Conservation (phyloP, 2,797 vertebrate species). For the Alcedo quadribrachys region DNA sequence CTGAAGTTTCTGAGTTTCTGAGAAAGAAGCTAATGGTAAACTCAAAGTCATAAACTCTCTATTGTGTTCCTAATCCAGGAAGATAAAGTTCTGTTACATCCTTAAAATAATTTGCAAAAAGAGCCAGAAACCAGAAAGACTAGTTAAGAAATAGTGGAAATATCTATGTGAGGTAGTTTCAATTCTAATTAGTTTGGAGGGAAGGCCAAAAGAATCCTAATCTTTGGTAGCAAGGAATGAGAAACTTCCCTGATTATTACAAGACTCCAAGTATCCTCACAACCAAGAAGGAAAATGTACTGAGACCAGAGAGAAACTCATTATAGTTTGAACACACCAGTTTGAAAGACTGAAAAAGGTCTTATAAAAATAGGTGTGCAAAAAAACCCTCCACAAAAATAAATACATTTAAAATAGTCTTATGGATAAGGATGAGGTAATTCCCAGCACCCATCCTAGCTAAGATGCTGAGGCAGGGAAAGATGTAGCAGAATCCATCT, state of each 20-base stretch:
- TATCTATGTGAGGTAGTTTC: background rate
- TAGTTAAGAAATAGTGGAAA: background rate
- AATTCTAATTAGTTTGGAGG: background rate
- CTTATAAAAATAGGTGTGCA: background rate
- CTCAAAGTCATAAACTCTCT: background rate
- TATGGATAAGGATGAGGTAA: background rate
- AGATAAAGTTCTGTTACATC: background rate
- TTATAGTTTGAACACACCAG: background rate
- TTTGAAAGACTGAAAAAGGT: background rate
- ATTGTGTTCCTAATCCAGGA: background rate
- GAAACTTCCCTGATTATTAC: background rate
- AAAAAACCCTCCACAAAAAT: background rate
- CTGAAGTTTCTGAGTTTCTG: background rate
- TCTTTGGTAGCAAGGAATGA: background rate
- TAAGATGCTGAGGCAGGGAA: background rate
- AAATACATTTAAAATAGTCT: background rate
- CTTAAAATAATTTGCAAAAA: slow-evolving; percentile 7
- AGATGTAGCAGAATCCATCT: background rate
- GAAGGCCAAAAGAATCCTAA: background rate
- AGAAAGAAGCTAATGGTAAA: background rate
- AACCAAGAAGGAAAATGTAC: background rate
- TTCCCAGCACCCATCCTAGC: background rate
- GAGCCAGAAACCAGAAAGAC: background rate
- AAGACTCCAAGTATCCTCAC: background rate
- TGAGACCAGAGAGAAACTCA: background rate